Percentiles rank a stretch among this genome's conserved stretches.
phyloP scores from a whole-genome alignment of 1,140 invertebrate species.

The Berghia stephanieae region DNA sequence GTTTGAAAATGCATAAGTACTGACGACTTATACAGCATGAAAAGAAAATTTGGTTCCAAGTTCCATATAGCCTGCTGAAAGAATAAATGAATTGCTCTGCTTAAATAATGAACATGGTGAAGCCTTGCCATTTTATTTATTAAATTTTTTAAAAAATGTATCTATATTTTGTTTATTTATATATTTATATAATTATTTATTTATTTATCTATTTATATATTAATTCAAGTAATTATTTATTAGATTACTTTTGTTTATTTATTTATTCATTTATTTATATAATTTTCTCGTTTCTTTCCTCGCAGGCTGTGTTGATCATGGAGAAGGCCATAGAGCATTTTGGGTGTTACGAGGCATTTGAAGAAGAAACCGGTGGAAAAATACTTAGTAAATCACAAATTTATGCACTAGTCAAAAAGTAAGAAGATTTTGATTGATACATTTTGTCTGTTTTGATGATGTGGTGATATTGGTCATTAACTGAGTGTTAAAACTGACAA shows the following conservation, averaged over 20 bases:
- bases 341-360: constrained; percentile 62
- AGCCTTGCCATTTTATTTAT: neutral
- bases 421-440: too few relatives aligned
- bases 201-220: too few relatives aligned
- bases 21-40: too few relatives aligned
- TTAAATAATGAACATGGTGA: too few relatives aligned
- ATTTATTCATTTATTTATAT: neutral
- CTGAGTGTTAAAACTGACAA: too few relatives aligned
- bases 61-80: too few relatives aligned
- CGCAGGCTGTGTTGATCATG: constrained; percentile 59
- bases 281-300: neutral
- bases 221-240: neutral
- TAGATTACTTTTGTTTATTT: neutral
- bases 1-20: too few relatives aligned
- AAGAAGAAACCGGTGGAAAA: constrained; percentile 53
- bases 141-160: neutral
- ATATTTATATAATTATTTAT: neutral
- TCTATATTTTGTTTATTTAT: neutral
- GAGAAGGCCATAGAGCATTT: constrained; percentile 51
- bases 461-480: too few relatives aligned
- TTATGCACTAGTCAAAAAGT: constrained; percentile 40
- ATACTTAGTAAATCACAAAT: constrained; percentile 49
- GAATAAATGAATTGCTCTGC: too few relatives aligned
- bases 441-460: too few relatives aligned
- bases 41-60: too few relatives aligned